Conservation (phyloP, 2,888 invertebrate species). For the Eupithecia dodoneata region DNA sequence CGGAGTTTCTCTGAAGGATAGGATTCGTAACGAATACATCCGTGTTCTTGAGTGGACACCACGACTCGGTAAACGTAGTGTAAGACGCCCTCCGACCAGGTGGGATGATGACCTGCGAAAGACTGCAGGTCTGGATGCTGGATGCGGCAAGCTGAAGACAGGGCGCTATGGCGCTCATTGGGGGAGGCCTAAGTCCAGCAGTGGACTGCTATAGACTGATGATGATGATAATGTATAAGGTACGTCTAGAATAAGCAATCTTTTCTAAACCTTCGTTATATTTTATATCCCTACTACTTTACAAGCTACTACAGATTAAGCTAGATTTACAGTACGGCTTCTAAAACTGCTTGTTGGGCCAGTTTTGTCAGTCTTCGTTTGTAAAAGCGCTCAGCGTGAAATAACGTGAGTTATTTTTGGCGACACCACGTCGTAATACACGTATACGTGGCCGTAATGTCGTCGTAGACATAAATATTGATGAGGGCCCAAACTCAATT, state of each 20-base stretch:
- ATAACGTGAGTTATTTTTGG: background rate
- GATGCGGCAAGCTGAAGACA: too few relatives aligned
- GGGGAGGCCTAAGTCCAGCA: too few relatives aligned
- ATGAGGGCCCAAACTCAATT: slow-evolving; percentile 24
- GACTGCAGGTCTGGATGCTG: too few relatives aligned
- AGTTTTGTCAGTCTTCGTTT: background rate
- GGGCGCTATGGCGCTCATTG: too few relatives aligned
- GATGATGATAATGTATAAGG: too few relatives aligned
- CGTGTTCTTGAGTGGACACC: too few relatives aligned
- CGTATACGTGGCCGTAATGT: slow-evolving; percentile 10
- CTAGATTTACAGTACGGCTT: background rate
- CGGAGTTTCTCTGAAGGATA: too few relatives aligned
- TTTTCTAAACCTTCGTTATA: background rate
- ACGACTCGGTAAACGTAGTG: too few relatives aligned
- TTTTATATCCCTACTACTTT: background rate
- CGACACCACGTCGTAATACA: background rate
- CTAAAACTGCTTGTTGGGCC: background rate
- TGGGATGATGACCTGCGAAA: too few relatives aligned
- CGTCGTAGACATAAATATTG: slow-evolving; percentile 28
- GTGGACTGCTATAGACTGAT: too few relatives aligned
- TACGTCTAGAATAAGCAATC: background rate
- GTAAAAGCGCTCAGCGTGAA: background rate
- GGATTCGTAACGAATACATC: too few relatives aligned
- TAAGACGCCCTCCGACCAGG: too few relatives aligned
- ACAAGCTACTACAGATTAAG: background rate